Evolutionary conservation across 2,888 invertebrate genomes (phyloP).

Genomic region (Pachycephus smyrnensis): DNA sequence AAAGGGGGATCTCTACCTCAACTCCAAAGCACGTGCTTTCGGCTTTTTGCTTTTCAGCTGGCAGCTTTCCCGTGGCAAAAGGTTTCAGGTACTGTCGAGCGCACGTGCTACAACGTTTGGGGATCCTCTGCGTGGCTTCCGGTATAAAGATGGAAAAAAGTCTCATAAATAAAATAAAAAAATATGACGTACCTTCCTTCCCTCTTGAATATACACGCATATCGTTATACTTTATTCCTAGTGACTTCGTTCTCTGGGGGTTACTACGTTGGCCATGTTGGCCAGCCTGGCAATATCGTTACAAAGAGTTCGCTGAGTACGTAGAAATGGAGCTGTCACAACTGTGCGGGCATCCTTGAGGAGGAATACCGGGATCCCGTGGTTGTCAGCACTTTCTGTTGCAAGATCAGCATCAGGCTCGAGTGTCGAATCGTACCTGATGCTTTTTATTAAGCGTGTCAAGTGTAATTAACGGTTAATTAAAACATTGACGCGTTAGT

Average conservation of each 20-base stretch:
- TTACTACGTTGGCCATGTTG: too few relatives aligned
- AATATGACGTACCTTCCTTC: neutral
- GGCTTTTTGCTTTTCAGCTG: conserved; percentile 32
- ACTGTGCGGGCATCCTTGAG: neutral
- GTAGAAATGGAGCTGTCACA: conserved; percentile 30
- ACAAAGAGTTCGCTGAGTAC: conserved; percentile 36
- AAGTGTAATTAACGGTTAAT: neutral
- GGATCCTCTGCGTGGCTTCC: conserved; percentile 29
- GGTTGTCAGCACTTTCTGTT: neutral
- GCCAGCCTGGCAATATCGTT: neutral
- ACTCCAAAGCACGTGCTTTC: conserved; percentile 41
- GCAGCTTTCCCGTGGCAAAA: conserved; percentile 26
- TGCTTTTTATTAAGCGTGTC: neutral
- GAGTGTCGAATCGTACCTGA: neutral
- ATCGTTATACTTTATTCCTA: neutral
- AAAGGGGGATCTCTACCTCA: conserved; percentile 16
- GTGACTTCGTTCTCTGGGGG: neutral
- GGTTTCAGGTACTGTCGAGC: conserved; percentile 38
- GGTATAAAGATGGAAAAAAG: conserved; percentile 26
- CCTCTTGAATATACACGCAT: neutral
- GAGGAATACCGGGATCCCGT: neutral
- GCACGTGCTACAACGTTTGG: conserved; percentile 24
- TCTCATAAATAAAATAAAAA: neutral
- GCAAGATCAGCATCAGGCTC: neutral
- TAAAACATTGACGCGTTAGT: neutral